phyloP scores from a whole-genome alignment of 1,140 invertebrate species.

The Lithobius niger region DNA sequence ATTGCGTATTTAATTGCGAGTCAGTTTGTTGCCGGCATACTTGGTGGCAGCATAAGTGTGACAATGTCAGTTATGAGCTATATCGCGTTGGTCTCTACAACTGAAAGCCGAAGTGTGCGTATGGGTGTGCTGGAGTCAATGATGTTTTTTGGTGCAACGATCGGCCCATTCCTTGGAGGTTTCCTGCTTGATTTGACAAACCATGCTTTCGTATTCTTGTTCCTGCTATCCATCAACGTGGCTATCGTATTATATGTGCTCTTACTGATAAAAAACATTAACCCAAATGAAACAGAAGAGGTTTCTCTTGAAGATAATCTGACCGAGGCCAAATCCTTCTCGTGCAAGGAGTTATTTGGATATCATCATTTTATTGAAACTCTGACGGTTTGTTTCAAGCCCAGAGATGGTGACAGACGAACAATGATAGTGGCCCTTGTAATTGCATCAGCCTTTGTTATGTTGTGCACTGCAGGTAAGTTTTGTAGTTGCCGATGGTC shows the following conservation, averaged over 20 bases:
- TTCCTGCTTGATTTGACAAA: conserved; percentile 28
- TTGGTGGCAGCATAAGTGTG: conserved; percentile 33
- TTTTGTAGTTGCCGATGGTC: too few relatives aligned
- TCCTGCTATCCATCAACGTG: conserved; percentile 25
- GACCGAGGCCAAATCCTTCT: background rate
- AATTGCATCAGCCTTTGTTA: conserved; percentile 20
- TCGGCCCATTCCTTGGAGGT: conserved; percentile 33
- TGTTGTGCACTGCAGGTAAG: conserved; percentile 26
- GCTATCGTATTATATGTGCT: conserved; percentile 30
- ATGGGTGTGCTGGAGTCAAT: conserved; percentile 37
- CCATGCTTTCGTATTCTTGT: conserved; percentile 26
- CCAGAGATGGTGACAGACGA: conserved; percentile 24
- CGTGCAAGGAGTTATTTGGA: conserved; percentile 14
- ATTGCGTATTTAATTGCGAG: conserved; percentile 30
- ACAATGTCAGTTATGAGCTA: conserved; percentile 37
- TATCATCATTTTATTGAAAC: conserved; percentile 24
- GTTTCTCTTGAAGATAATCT: background rate
- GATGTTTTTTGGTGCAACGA: conserved; percentile 34
- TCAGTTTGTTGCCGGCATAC: conserved; percentile 30
- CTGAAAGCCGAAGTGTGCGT: conserved; percentile 28
- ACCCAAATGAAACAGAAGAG: conserved; percentile 3
- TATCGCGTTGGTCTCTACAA: conserved; percentile 29
- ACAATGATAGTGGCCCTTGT: conserved; percentile 26
- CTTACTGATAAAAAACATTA: conserved; percentile 22
- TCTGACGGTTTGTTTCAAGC: conserved; percentile 25